Base-by-base conservation (phyloP, 2,113 vertebrate species). In the Fregetta grallaria region DNA sequence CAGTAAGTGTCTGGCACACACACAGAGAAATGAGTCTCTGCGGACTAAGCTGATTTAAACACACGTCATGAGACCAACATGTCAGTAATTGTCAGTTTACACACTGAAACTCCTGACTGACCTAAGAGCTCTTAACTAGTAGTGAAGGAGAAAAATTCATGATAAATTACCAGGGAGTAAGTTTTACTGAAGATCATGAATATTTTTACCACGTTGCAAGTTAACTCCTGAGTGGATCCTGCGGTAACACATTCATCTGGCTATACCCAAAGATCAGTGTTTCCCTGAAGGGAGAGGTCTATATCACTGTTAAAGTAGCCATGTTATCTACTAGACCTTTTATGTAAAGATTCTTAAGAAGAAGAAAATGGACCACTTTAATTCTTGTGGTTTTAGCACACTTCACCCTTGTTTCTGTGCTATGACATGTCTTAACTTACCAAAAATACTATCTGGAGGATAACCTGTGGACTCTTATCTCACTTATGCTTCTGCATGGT, bases 11-110 rank as follows among this genome's bases (percentile, higher is more conserved):
- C 52, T 82, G 92, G 56, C 52, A 30, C 38, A 6, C 1, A 14
- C 38, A 44, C 42, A 38, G 10, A 49, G 47, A 65, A 75, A 40
- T 1, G 1, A 65, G 62, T 45, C n/a, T 74, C 70, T 78, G 70
- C 18, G 14, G 68, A 26, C 42, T 91, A 92, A 96, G 84, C 90
- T 88, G 93, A 91, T 95, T 95, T 93, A 91, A 82, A 53, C 62
- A 30, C 12, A 55, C 19, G 2, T 91, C 84, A 85, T 85, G 77
- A 89, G 65, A 79, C 77, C 4, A 2, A 62, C 36, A 10, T 29
- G 77, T 6, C 72, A 50, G 25, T 62, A 80, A 80, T 38, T 78
- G 74, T 61, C 77, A 53, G 56, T 68, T 81, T 61, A n/a, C 65
- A 85, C 36, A 20, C 25, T 82, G 55, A 94, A 74, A 70, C 44